Base-by-base conservation (phyloP, 2,113 vertebrate species). In the Amphiprion ocellaris region DNA sequence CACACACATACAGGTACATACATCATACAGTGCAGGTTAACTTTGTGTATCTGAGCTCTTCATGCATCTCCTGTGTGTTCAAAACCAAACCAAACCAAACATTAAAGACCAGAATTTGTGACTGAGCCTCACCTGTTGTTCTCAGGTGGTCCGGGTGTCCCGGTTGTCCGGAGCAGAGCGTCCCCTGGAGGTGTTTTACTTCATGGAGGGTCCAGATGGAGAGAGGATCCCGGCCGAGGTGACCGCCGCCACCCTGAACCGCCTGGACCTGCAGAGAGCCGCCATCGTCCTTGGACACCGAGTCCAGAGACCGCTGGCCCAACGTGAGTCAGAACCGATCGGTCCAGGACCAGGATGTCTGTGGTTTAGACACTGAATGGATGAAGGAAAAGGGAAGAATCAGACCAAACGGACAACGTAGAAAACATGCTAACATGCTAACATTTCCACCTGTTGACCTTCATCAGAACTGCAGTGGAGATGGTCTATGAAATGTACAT, bases 201-300 rank as follows among this genome's bases (percentile, higher is more conserved):
- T 99, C 1, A 96, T 98, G 81, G 98, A 99, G 85, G 95, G 96
- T 75, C 96, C 95, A 1, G 94, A 94, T 0, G 97, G 97, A 10
- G 94, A 95, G 44, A 93, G 98, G 8, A 87, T 99, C 12, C 94
- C 95, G 0, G 97, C 97, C 0, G 89, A 95, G 77, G 93, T 86
- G 37, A 97, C 96, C 2, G 96, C 97, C 0, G 94, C 95, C 50
- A 92, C 97, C 62, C 95, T 99, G 67, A 99, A 99, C 91, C 95
- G 93, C 55, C 92, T 99, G 1, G 96, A 99, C 66, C 95, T 98
- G 59, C 98, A 99, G 94, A 96, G 95, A 66, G 98, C 97, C 0
- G 98, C 98, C 26, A 99, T 99, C 15, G 96, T 99, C 72, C 94
- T 99, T 0, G 98, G 98, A 11, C 98, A 98, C 92, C 94, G 95